These are phyloP conservation scores for Caligus rogercresseyi DNA, from an alignment of 1,140 invertebrate species.

Conservation along the genomic window DNA sequence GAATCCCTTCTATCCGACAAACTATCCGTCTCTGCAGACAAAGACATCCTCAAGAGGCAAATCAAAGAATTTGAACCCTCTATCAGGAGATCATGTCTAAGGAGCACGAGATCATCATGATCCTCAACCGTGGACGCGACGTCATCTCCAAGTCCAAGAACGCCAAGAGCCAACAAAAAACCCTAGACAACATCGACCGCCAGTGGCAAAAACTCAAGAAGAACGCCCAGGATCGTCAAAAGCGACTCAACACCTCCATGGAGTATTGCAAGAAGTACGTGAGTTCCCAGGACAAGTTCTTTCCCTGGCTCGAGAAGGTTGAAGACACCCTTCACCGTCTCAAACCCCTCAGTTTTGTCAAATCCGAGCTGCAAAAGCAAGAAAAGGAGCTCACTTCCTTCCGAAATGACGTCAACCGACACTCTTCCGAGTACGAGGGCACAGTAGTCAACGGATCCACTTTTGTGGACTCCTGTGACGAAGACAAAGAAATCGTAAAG, in stretches of 20 bases:
- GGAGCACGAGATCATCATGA: slow-evolving; percentile 83
- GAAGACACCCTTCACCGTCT: slow-evolving; percentile 64
- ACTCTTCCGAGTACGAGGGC: slow-evolving; percentile 77
- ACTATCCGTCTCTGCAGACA: slow-evolving; percentile 64
- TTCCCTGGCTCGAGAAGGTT: slow-evolving; percentile 66
- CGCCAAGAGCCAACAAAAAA: slow-evolving; percentile 32
- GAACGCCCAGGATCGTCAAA: slow-evolving; percentile 62
- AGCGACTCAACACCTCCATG: slow-evolving; percentile 63
- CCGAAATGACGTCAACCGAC: slow-evolving; percentile 74
- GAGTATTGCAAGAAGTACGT: slow-evolving; percentile 83
- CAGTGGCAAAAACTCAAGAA: slow-evolving; percentile 76
- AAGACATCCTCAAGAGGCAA: slow-evolving; percentile 61
- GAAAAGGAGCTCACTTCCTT: slow-evolving; percentile 71
- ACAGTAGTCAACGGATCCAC: slow-evolving; percentile 63
- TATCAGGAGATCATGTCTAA: slow-evolving; percentile 70
- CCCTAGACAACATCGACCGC: slow-evolving; percentile 60
- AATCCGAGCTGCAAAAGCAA: slow-evolving; percentile 68
- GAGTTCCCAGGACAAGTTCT: slow-evolving; percentile 57
- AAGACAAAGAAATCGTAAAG: slow-evolving; percentile 72
- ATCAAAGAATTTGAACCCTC: slow-evolving; percentile 59
- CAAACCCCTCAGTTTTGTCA: slow-evolving; percentile 54
- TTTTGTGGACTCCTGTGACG: slow-evolving; percentile 57
- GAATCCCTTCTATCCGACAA: slow-evolving; percentile 49
- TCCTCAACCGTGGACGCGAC: slow-evolving; percentile 73
- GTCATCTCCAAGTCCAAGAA: slow-evolving; percentile 39